Conservation (phyloP, 1,140 invertebrate genomes). For the Zaprionus vittiger region DNA sequence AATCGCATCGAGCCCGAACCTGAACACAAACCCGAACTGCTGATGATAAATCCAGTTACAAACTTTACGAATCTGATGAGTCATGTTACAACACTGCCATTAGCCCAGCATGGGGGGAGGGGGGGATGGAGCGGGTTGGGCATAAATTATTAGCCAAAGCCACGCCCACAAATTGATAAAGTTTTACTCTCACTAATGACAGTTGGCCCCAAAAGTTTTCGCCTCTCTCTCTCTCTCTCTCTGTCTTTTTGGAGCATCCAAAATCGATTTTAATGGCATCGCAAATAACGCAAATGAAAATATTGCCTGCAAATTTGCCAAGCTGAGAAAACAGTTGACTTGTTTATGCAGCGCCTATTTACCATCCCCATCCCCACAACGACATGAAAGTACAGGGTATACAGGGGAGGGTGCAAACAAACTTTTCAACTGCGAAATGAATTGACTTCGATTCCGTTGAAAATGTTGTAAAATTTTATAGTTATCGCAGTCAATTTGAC, state of each 20-base stretch:
- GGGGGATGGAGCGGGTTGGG: constrained; percentile 10
- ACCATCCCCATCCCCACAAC: neutral
- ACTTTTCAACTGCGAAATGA: constrained; percentile 46
- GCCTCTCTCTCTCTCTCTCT: neutral
- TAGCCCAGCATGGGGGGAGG: constrained; percentile 17
- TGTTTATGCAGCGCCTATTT: constrained; percentile 58
- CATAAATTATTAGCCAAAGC: constrained; percentile 71
- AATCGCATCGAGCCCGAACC: constrained; percentile 41
- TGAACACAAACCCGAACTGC: constrained; percentile 33
- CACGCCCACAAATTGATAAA: constrained; percentile 80
- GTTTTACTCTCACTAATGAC: constrained; percentile 71
- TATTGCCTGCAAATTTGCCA: constrained; percentile 53
- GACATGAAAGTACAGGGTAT: neutral
- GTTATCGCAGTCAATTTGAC: constrained; percentile 57
- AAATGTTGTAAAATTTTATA: constrained; percentile 75
- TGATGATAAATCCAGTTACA: constrained; percentile 25
- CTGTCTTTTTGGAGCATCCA: constrained; percentile 20
- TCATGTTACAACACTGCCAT: constrained; percentile 65
- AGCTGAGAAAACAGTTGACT: constrained; percentile 51
- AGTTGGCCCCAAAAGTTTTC: constrained; percentile 73
- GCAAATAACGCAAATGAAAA: constrained; percentile 77
- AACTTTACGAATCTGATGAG: constrained; percentile 57
- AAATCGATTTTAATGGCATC: constrained; percentile 81
- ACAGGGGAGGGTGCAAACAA: constrained; percentile 9
- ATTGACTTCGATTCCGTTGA: constrained; percentile 39